Percentiles rank a stretch among this genome's conserved stretches.
phyloP scores from a whole-genome alignment of 2,888 invertebrate genomes.

The Caenorhabditis uteleia region DNA sequence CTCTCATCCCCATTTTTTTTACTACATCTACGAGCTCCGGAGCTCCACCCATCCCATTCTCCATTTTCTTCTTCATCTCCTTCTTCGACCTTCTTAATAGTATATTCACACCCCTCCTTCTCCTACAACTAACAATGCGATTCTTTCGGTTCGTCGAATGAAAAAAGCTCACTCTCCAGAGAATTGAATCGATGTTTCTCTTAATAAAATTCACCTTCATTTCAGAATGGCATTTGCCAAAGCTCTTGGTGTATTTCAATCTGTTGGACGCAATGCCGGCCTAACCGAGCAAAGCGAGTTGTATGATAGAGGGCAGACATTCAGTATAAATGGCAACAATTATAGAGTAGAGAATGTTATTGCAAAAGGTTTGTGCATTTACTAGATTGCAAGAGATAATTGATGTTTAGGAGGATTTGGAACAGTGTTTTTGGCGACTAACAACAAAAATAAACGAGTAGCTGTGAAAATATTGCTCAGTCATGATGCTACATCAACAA shows the following conservation, averaged over 20 bases:
- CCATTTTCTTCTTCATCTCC: too few species aligned
- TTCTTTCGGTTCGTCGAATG: too few species aligned
- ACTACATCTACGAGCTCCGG: too few species aligned
- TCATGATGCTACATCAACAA: slow-evolving; percentile 29
- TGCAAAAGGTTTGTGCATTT: slow-evolving; percentile 17
- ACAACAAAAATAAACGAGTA: slow-evolving; percentile 22
- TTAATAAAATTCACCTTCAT: background rate
- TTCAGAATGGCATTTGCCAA: slow-evolving; percentile 42
- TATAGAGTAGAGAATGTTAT: slow-evolving; percentile 37
- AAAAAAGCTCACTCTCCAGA: too few species aligned
- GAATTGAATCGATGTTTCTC: too few species aligned
- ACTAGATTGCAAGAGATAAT: background rate
- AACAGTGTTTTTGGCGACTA: slow-evolving; percentile 29
- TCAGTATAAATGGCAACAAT: slow-evolving; percentile 27
- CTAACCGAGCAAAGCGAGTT: slow-evolving; percentile 30
- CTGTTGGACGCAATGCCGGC: slow-evolving; percentile 30
- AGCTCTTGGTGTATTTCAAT: slow-evolving; percentile 42
- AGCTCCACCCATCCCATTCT: too few species aligned
- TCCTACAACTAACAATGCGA: too few species aligned
- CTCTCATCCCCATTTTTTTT: too few species aligned
- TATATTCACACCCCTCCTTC: slow-evolving; percentile 10
- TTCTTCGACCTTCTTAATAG: too few species aligned
- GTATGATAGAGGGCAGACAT: slow-evolving; percentile 35
- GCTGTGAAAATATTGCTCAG: slow-evolving; percentile 35
- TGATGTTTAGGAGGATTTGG: slow-evolving; percentile 26